Evolutionary conservation across 1,140 invertebrate genomes (phyloP).

Genomic region (Trichomalopsis sarcophagae): DNA sequence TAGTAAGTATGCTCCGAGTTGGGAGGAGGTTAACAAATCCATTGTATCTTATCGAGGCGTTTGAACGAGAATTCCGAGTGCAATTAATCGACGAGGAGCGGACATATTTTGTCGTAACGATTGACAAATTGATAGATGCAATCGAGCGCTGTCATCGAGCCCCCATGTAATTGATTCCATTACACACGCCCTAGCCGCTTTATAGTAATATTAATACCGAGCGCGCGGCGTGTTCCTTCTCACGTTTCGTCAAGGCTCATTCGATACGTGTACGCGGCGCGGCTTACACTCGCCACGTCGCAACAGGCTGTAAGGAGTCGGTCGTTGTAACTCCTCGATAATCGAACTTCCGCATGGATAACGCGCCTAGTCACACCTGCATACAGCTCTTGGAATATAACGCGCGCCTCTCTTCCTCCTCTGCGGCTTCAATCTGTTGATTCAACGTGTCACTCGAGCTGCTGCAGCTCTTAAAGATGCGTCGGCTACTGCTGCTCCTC

Average conservation of each 20-base stretch:
- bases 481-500: too few relatives aligned
- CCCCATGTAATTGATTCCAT: neutral
- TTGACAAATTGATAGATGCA: too few relatives aligned
- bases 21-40: neutral
- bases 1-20: neutral
- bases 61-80: neutral
- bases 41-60: neutral
- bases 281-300: neutral
- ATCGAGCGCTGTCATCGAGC: neutral
- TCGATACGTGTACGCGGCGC: slow-evolving; percentile 12
- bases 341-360: slow-evolving; percentile 57
- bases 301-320: neutral
- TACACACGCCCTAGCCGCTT: neutral
- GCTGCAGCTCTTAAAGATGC: neutral
- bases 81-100: neutral
- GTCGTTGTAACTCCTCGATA: slow-evolving; percentile 47
- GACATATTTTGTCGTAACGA: too few relatives aligned
- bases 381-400: slow-evolving; percentile 39
- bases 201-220: slow-evolving; percentile 8
- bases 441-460: neutral
- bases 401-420: neutral
- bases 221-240: neutral
- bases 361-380: slow-evolving; percentile 53
- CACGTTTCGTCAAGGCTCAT: slow-evolving; percentile 24
- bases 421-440: slow-evolving; percentile 10